Percentiles rank a stretch among this genome's conserved stretches.
These are phyloP conservation scores for Ecdyonurus torrentis DNA, from an alignment of 2,888 invertebrate species.

Conservation along the genomic window DNA sequence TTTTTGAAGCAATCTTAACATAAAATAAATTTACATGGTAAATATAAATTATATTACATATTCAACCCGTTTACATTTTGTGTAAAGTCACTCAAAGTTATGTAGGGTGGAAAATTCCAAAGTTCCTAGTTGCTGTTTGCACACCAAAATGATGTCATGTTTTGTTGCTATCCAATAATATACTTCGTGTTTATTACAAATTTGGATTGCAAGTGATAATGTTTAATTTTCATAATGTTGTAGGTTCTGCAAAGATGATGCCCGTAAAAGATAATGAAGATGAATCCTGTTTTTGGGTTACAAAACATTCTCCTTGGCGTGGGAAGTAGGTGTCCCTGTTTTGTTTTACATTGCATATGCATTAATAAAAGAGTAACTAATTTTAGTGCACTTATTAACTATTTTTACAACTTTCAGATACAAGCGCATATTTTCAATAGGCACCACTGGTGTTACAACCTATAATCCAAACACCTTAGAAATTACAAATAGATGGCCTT, in stretches of 20 bases:
- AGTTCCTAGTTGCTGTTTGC: background rate
- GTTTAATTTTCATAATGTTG: background rate
- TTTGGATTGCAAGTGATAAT: background rate
- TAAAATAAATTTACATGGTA: background rate
- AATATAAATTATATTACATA: background rate
- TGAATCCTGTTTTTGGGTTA: slow-evolving; percentile 90
- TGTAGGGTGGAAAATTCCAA: no score
- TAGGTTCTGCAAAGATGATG: slow-evolving; percentile 33
- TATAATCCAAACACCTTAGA: slow-evolving; percentile 86
- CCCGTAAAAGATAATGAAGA: slow-evolving; percentile 86
- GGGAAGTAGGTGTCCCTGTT: slow-evolving; percentile 55
- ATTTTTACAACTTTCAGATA: slow-evolving; percentile 40
- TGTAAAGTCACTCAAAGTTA: background rate
- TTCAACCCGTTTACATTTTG: background rate
- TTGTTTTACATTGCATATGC: background rate
- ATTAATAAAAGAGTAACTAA: slow-evolving; percentile 9
- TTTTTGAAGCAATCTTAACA: background rate
- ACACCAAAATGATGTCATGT: background rate
- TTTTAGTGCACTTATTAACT: slow-evolving; percentile 4
- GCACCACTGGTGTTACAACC: slow-evolving; percentile 88
- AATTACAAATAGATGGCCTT: slow-evolving; percentile 87
- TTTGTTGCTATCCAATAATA: background rate
- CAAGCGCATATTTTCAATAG: slow-evolving; percentile 92
- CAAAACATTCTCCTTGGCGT: slow-evolving; percentile 92
- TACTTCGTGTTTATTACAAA: no score